Conservation (phyloP, 1,140 invertebrate species). For the Drosophila varians region DNA sequence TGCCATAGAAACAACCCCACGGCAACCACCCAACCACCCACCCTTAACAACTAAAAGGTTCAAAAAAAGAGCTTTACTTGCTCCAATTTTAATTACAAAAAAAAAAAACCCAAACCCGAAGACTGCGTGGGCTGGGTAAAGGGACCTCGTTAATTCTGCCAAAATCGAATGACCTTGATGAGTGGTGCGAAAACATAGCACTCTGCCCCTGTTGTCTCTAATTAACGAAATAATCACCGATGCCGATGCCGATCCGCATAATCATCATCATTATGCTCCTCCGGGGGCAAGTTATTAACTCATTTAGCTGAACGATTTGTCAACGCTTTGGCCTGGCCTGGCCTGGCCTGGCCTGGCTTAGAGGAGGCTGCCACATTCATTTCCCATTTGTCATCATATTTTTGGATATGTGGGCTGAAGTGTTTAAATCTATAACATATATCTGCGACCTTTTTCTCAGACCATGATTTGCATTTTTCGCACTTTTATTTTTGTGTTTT, state of each 20-base stretch:
- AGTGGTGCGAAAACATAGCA: slow-evolving; percentile 18
- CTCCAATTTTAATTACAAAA: slow-evolving; percentile 68
- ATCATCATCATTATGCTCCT: slow-evolving; percentile 18
- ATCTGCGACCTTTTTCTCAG: slow-evolving; percentile 14
- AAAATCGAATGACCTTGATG: slow-evolving; percentile 62
- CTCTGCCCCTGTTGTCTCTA: slow-evolving; percentile 22
- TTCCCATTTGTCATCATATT: slow-evolving; percentile 70
- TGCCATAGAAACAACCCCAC: slow-evolving; percentile 31
- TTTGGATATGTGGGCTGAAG: slow-evolving; percentile 57
- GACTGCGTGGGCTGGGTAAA: slow-evolving; percentile 16
- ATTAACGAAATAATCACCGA: slow-evolving; percentile 72
- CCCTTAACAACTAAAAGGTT: neutral
- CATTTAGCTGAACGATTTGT: slow-evolving; percentile 61
- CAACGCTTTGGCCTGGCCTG: slow-evolving; percentile 55
- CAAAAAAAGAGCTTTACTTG: slow-evolving; percentile 28
- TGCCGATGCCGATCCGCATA: slow-evolving; percentile 46
- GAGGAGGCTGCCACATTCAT: slow-evolving; percentile 27
- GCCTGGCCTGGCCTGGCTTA: too few species aligned
- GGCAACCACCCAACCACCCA: slow-evolving; percentile 7
- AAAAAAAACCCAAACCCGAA: slow-evolving; percentile 30
- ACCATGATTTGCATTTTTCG: slow-evolving; percentile 53
- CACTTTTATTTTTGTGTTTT: slow-evolving; percentile 1
- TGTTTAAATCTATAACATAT: slow-evolving; percentile 68
- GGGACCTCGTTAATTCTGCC: slow-evolving; percentile 50
- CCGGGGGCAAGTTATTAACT: slow-evolving; percentile 57